Conservation (phyloP, 2,797 vertebrate species). For the Florisuga fusca region DNA sequence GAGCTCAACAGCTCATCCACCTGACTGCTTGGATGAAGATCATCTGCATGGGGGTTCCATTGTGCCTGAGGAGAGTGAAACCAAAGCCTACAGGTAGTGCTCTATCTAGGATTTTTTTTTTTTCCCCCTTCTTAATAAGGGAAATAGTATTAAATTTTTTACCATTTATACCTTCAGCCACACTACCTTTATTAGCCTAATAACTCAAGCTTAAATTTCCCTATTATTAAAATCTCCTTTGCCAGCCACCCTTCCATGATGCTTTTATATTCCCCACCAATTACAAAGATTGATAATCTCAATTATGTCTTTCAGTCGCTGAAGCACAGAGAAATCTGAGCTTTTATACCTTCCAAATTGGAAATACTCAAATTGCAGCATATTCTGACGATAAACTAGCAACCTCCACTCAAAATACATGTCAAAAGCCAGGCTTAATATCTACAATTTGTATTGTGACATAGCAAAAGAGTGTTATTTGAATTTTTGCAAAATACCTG, state of each 20-base stretch:
- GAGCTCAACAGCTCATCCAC: constrained; percentile 23
- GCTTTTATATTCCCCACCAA: not conserved
- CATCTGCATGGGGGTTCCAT: not conserved
- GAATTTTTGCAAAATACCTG: not conserved
- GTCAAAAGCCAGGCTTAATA: not conserved
- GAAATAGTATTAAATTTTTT: not conserved
- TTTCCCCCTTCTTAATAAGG: too few species aligned
- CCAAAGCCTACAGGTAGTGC: constrained; percentile 74
- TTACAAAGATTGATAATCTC: not conserved
- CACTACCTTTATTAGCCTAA: rapidly evolving
- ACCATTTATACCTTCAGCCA: not conserved
- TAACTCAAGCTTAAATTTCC: not conserved
- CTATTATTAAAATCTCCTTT: not conserved
- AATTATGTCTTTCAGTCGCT: not conserved
- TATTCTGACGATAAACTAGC: not conserved
- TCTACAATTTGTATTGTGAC: not conserved
- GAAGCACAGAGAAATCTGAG: not conserved
- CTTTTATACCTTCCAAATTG: not conserved
- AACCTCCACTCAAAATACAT: not conserved
- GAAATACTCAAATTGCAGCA: not conserved
- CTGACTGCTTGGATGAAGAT: constrained; percentile 52
- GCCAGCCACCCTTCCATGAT: not conserved
- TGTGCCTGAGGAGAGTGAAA: not conserved
- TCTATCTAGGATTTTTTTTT: not conserved
- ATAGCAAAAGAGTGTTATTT: not conserved